Conservation (phyloP, 2,113 vertebrate species). For the Dromiciops gliroides region DNA sequence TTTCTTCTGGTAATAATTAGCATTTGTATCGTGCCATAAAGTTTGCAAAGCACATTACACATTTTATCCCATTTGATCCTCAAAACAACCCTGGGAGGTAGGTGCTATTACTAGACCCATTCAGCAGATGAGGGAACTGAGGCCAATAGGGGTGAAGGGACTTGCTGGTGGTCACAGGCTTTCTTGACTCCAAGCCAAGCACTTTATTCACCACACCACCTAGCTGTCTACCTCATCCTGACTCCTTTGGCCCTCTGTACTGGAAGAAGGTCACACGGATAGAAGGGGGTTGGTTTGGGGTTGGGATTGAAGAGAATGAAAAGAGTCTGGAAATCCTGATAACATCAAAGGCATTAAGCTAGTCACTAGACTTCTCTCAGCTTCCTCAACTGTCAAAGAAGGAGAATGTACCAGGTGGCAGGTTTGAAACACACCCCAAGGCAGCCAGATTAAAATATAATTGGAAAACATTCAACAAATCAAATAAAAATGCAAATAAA, state of each 20-base stretch:
- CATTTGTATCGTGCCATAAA: conserved; percentile 23
- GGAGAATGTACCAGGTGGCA: neutral
- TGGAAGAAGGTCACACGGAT: neutral
- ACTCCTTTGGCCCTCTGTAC: neutral
- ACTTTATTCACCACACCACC: neutral
- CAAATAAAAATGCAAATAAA: neutral
- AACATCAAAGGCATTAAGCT: neutral
- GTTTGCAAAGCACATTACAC: neutral
- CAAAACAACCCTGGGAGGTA: neutral
- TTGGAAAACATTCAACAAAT: neutral
- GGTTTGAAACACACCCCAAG: neutral
- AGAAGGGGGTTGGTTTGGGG: neutral
- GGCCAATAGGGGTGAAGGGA: neutral
- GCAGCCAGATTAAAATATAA: neutral
- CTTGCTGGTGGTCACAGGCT: neutral
- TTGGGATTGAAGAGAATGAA: neutral
- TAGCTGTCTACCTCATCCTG: neutral
- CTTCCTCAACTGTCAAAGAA: neutral
- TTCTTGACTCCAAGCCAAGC: neutral
- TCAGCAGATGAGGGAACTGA: neutral
- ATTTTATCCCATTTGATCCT: neutral
- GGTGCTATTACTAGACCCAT: no score
- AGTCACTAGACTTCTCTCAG: neutral
- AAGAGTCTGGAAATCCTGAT: neutral
- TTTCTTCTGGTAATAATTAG: conserved; percentile 17